Base-by-base conservation (phyloP, 2,797 vertebrate genomes). In the Manis javanica region DNA sequence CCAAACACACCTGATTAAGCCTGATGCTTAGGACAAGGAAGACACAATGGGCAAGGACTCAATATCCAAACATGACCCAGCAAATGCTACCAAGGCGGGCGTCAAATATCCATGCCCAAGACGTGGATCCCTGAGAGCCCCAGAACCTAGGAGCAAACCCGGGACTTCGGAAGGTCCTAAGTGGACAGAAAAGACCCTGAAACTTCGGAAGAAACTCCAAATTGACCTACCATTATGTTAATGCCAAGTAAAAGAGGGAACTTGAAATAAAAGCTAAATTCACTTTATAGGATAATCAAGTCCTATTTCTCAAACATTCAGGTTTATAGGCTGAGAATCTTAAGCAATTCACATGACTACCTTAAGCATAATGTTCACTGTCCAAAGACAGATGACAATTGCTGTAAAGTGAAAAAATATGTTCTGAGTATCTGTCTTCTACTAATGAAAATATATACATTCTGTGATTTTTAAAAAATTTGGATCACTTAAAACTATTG, bases 331-430 rank as follows among this genome's bases (percentile, higher is more conserved):
- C 39, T 63, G 46, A 90, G 46, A 95, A 63, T 94, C 13, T 0
- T 31, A 82, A 69, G 6, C 21, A 82, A 24, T 72, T 83, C 24
- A 42, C 10, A 39, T n/a, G n/a, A 61, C 9, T 42, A 64, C 24
- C 46, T 88, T 19, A 87, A 74, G 79, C 5, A 75, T 55, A 82
- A 74, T 90, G 74, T 77, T 83, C n/a, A 82, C 39, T 93, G 39
- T 23, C 53, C 39, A 79, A 82, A 87, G 34, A 66, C 8, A 85
- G 31, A 46, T 59, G n/a, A 72, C 26, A 63, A 64, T 96, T 92
- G 91, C 64, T 83, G 0, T 77, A 69, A 91, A 97, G 46, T 74
- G 87, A 42, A 78, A 87, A 92, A 37, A 77, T 49, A 66, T 42
- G 19, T 39, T 64, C 42, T 95, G 75, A 75, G 69, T 82, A 74